Base-by-base conservation (phyloP, 2,888 invertebrate species). In the Colostygia pectinataria region DNA sequence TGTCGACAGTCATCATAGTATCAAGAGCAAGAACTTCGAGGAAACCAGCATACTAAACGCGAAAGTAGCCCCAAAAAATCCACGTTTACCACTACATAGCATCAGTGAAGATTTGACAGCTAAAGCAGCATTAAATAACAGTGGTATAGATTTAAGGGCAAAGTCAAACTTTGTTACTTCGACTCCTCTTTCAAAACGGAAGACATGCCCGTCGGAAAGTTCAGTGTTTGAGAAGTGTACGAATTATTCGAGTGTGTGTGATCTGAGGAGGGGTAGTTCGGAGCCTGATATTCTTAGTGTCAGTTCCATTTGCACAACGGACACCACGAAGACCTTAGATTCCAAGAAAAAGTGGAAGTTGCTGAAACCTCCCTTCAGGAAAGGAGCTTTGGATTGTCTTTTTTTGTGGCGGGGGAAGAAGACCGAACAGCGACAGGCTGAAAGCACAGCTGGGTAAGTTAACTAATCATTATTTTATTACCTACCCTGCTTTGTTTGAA, bases 351-450 rank as follows among this genome's bases (percentile, higher is more conserved):
- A 79, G 48, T 87, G 83, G 84, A 87, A 79, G 55, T 61, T 84
- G 46, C 63, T 87, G 23, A 86, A 78, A 57, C 82, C 82, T 5
- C 78, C 80, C 0, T 83, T 88, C 58, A 75, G 76, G 39, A 90
- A 85, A 70, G 82, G 82, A 23, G 72, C 86, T 24, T 84, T 90
- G 55, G 87, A 88, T 63, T 87, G 86, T 63, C 69, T 90, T 61
- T 66, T 90, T 27, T 74, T 76, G 29, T 90, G 90, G 90, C 83
- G 87, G 48, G 77, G 80, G 56, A 89, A 83, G 65, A 87, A 81
- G 64, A 65, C 76, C 36, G 71, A 63, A 32, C 50, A 69, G 24
- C 62, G 70, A 14, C 65, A 54, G 42, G 13, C 67, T 47, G 77
- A 79, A 52, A 67, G 68, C 33, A 51, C 63, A 34, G 63, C 44